Base-by-base conservation (phyloP, 1,140 invertebrate genomes). In the Caerostris extrusa region DNA sequence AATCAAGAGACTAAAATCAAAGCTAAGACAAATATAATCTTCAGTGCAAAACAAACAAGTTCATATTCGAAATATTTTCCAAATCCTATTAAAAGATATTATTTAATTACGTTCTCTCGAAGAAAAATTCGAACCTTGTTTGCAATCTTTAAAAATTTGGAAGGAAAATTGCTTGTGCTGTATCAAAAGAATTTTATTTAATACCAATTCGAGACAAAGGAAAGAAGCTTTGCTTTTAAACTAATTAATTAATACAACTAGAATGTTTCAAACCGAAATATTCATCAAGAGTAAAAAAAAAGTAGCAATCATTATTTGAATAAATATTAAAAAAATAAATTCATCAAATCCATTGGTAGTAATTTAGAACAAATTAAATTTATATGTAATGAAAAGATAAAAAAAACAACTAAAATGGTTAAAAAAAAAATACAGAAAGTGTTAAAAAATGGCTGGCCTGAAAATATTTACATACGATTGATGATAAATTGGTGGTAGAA, bases 291-390 rank as follows among this genome's bases (percentile, higher is more conserved):
- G 17, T 19, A 19, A 4, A 17, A 19, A n/a, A n/a, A 7, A 2
- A 77, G 50, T 50, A 77, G 71, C 71, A 77, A 77, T 77, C 50
- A 77, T 77, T 50, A n/a, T 50, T 50, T 19, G 4, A 14, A 53
- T 50, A 12, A 34, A 50, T n/a, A 50, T 34, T 8, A 12, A 50
- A 50, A 61, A 14, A 64, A 77, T 53, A 34, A 53, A 12, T 50
- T 53, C 0, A 8, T 77, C 53, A 77, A 77, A 77, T 77, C 10
- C 10, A 53, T 34, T 83, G 7, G 53, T 19, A 53, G 14, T 83
- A 83, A 83, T 83, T 83, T 83, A n/a, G 19, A 14, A 56, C 82
- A 57, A 58, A 77, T 77, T 58, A 56, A 57, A 83, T 83, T 55
- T 17, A 83, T 58, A 83, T 57, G 53, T 19, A 77, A 77, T 19